Evolutionary conservation across 2,113 vertebrate species (phyloP), one percentile per base, ranked within the genome.

Genomic region (Aspiorhynchus laticeps): DNA sequence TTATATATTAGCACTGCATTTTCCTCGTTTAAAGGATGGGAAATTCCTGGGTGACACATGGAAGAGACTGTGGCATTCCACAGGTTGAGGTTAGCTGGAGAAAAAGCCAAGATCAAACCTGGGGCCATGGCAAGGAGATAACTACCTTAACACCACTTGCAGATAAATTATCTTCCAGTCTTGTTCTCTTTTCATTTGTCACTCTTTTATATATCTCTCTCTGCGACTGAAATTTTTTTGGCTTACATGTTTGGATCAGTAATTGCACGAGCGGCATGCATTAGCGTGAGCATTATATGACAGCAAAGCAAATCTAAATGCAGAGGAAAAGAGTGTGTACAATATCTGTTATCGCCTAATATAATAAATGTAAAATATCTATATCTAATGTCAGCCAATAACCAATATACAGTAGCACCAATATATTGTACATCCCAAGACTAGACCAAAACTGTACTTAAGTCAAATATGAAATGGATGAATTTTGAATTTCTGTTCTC

Each of bases 1-100:
- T 95, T 93, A 95, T 95, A 94, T 95, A 95, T 95, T 94, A 93
- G 93, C 90, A 38, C 82, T 87, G 91, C 89, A 91, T 92, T 91
- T 89, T 84, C 89, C 85, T 88, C 85, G 26, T 93, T 94, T 91
- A 91, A 93, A 93, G 91, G 92, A 95, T 92, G 90, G 92, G 92
- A 92, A 92, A 93, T 93, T 94, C 79, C 88, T 93, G 89, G 93
- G 90, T 92, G 93, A 92, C 92, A 93, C 93, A 93, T 91, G 90
- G 93, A 93, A 92, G 90, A 91, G 92, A 75, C 48, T 86, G 86
- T 78, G 88, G 87, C 89, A 91, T 92, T 91, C 85, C 84, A 87
- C 88, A 63, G 80, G 85, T 85, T 87, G 76, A 48, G 51, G 83
- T 85, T 87, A 82, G 76, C 46, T 15, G 7, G 14, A 53, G 46